Base-by-base conservation (phyloP, 35 echinoderm and acorn worm species). In the Heliocidaris tuberculata region DNA sequence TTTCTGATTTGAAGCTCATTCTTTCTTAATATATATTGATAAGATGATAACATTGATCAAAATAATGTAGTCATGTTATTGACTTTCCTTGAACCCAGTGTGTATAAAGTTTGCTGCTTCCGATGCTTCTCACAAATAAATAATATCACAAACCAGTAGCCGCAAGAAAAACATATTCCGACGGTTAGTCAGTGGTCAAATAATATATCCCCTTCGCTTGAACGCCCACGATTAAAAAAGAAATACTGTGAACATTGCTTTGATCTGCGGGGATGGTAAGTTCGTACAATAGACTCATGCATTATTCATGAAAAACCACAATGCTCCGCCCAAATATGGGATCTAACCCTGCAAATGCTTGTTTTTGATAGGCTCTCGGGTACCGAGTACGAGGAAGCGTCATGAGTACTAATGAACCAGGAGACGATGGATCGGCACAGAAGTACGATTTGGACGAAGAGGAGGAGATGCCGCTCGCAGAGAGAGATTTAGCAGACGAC, bases 401-500 rank as follows among this genome's bases (percentile, higher is more conserved):
- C 91, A 89, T 96, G 95, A 96, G 94, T 96, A 96, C 93, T 88
- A 86, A 96, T 92, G 90, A 95, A 70, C 90, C 94, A 49, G 93
- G 32, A 61, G 97, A 95, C 27, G 95, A 95, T 78, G 95, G 86
- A 48, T 50, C 85, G 60, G 96, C 95, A 86, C 98, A 99, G 98
- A 97, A 95, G 95, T 95, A 96, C 35, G 98, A 99, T 59, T 93
- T 94, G 19, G 94, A 96, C 24, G 97, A 98, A 47, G 97, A 97
- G 30, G 98, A 99, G 96, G 98, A 99, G 96, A 99, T 99, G 98
- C 97, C 96, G 30, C 60, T 96, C 24, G 97, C 97, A 86, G 98
- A 99, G 95, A 97, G 96, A 96, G 98, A 99, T 95, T 94, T 99
- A 93, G 98, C 97, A 49, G 94, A 94, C 94, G 97, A 99, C 96